Conservation (phyloP, 2,797 vertebrate genomes). For the Hyperoplus immaculatus region DNA sequence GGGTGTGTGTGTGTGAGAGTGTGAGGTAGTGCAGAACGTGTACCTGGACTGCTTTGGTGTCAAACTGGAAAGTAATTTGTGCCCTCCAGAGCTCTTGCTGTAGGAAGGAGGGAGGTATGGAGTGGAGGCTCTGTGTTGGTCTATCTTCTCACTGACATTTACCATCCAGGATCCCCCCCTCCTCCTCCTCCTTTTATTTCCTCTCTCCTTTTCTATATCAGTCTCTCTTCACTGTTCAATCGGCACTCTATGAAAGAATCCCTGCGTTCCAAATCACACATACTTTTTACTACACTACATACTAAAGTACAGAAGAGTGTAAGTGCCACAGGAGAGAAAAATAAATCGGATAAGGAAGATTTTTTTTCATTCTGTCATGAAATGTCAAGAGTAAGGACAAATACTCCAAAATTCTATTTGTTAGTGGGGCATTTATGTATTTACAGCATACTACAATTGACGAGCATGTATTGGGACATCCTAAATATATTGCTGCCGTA, state of each 20-base stretch:
- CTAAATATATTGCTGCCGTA: too few species aligned
- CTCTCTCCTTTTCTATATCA: constrained; percentile 11
- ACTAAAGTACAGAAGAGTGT: too few species aligned
- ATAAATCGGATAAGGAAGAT: too few species aligned
- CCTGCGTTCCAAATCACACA: too few species aligned
- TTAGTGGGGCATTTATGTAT: too few species aligned
- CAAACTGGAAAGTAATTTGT: constrained; percentile 55
- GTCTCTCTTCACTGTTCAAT: background rate
- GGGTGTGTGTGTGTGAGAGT: constrained; percentile 34
- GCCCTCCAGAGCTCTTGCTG: constrained; percentile 43
- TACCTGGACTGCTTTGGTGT: constrained; percentile 50
- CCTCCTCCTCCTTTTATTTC: constrained; percentile 14
- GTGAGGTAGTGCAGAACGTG: constrained; percentile 26
- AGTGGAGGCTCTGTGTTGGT: background rate
- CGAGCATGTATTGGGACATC: too few species aligned
- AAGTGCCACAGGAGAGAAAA: too few species aligned
- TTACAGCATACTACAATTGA: too few species aligned
- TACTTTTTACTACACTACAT: too few species aligned
- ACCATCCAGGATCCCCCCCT: constrained; percentile 7
- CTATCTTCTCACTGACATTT: constrained; percentile 26
- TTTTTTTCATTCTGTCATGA: background rate
- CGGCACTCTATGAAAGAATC: background rate
- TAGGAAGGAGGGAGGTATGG: constrained; percentile 6
- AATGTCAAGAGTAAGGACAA: too few species aligned
- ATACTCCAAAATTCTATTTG: too few species aligned